A percentile compares a stretch with the other conserved stretches of the same genome.
These are phyloP conservation scores for Solenopsis fugax DNA, from an alignment of 1,140 invertebrate species.

Conservation along the genomic window DNA sequence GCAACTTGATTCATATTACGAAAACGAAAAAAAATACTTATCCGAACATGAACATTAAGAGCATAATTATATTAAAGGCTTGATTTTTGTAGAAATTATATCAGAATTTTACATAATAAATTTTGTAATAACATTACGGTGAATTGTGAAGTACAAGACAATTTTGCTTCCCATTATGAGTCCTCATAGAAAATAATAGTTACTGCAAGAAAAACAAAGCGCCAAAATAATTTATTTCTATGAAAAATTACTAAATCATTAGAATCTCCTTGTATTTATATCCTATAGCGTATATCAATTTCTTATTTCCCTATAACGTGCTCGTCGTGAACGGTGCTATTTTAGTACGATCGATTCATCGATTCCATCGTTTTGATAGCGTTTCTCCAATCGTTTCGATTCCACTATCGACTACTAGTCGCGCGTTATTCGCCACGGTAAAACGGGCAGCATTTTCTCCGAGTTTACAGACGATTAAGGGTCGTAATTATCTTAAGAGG, in stretches of 20 bases:
- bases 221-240: background rate
- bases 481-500: constrained; percentile 72
- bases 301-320: background rate
- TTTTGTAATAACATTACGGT: background rate
- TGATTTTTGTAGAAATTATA: background rate
- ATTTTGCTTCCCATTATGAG: background rate
- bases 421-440: constrained; percentile 24
- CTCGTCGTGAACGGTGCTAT: background rate
- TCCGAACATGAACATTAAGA: background rate
- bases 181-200: background rate
- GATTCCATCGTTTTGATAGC: constrained; percentile 35
- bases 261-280: background rate
- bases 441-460: constrained; percentile 53
- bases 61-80: background rate
- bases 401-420: constrained; percentile 3
- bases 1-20: background rate
- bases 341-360: constrained; percentile 26
- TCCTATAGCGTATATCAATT: background rate
- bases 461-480: constrained; percentile 68
- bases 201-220: background rate
- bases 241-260: background rate
- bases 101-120: background rate
- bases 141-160: background rate
- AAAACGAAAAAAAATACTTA: constrained; percentile 10
- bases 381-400: constrained; percentile 42